Percentiles rank a stretch among this genome's conserved stretches.
Evolutionary conservation across 2,888 invertebrate genomes (phyloP).

Genomic region (Callosobruchus maculatus): DNA sequence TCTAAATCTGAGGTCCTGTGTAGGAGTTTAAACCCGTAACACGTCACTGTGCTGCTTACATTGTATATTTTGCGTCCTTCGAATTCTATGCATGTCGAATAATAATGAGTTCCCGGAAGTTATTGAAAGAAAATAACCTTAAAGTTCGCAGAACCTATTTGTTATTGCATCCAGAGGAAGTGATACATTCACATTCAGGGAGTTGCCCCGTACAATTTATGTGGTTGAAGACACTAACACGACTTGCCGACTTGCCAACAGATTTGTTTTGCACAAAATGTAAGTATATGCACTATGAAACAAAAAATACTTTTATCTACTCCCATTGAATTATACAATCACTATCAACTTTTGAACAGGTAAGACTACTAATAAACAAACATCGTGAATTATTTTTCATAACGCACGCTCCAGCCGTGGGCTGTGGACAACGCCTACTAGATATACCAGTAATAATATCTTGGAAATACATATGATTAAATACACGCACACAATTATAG

Average conservation of each 20-base stretch:
- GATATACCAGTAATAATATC: too few relatives aligned
- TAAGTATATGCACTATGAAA: too few relatives aligned
- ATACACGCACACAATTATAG: too few relatives aligned
- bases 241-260: background rate
- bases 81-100: background rate
- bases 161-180: background rate
- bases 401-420: too few relatives aligned
- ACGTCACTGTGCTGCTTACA: background rate
- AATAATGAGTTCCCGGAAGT: background rate
- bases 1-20: too few relatives aligned
- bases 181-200: background rate
- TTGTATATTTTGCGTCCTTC: background rate
- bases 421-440: too few relatives aligned
- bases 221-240: background rate
- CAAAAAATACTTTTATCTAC: too few relatives aligned
- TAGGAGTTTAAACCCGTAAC: background rate
- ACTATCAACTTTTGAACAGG: too few relatives aligned
- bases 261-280: background rate
- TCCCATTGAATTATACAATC: too few relatives aligned
- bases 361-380: too few relatives aligned
- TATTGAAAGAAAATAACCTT: background rate
- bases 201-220: background rate
- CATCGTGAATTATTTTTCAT: too few relatives aligned
- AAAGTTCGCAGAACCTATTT: background rate
- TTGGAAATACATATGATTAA: too few relatives aligned